Evolutionary conservation across 2,797 vertebrate species (phyloP).

Genomic region (Coracias cyanogaster): DNA sequence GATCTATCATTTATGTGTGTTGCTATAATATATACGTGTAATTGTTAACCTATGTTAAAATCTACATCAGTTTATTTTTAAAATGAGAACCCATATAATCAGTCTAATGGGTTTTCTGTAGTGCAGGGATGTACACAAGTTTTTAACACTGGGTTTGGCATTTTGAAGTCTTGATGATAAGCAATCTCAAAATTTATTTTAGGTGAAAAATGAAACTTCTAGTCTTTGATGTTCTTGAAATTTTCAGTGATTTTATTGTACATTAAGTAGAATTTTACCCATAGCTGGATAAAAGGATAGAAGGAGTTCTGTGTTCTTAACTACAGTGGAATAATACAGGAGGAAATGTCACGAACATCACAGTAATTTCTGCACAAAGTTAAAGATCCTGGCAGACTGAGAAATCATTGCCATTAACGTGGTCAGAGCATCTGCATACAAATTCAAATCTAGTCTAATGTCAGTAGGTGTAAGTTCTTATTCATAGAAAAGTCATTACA

Average conservation of each 20-base stretch:
- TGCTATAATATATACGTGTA: background rate
- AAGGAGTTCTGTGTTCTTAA: background rate
- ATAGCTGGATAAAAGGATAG: background rate
- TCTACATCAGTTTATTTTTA: background rate
- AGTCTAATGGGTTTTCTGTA: background rate
- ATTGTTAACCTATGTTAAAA: background rate
- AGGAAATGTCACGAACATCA: conserved; percentile 28
- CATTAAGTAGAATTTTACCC: background rate
- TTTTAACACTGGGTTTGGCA: fast-evolving
- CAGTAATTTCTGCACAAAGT: conserved; percentile 37
- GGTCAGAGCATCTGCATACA: background rate
- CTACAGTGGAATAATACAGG: background rate
- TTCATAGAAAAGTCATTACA: conserved; percentile 24
- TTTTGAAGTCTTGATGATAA: background rate
- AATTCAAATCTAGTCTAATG: conserved; percentile 23
- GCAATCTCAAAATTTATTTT: background rate
- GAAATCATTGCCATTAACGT: background rate
- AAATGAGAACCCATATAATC: background rate
- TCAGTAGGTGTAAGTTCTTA: background rate
- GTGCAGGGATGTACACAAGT: background rate
- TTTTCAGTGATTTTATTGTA: background rate
- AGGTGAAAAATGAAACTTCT: background rate
- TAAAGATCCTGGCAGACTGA: conserved; percentile 42
- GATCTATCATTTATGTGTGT: background rate
- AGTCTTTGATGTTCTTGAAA: background rate